Base-by-base conservation (phyloP, 2,888 invertebrate species). In the Torymus aiolomorphi region DNA sequence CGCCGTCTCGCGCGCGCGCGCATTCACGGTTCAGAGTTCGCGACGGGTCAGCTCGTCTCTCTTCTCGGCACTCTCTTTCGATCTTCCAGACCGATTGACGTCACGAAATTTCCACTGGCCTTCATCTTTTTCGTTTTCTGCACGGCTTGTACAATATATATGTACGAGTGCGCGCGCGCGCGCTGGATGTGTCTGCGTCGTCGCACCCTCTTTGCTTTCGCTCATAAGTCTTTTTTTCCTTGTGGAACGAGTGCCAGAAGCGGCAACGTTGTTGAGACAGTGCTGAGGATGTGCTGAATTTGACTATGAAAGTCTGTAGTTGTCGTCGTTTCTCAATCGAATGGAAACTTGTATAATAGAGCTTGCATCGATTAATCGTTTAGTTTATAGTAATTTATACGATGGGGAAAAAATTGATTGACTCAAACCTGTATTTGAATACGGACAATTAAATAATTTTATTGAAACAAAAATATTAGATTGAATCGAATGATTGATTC, bases 31-130 rank as follows among this genome's bases (percentile, higher is more conserved):
- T 81, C 82, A 83, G 79, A 83, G 82, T 82, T 83, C 82, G 81
- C 65, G 79, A 80, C 69, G 80, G 83, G 82, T 81, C 80, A 82
- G 59, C 65, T 67, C 13, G 54, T 56, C 51, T 51, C 57, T 76
- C 18, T 57, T 14, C 63, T n/a, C 51, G 13, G 52, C 65, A 31
- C 57, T 76, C 70, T 31, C 18, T 57, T 14, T n/a, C 51, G 13
- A 52, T 62, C 57, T 66, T 59, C 76, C 18, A 71, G 57, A 78
- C 67, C 16, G 69, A 67, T 78, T 83, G 81, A 82, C 83, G 83
- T 84, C 82, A 82, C 79, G 72, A 84, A 84, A 85, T 85, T 84
- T 84, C 85, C 84, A 85, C 80, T 84, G 67, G 74, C 63, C 70
- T 67, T 77, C 70, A 61, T 62, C 52, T 69, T 62, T 70, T 73